A percentile compares a stretch with the other conserved stretches of the same genome.
Evolutionary conservation across 2,797 vertebrate species (phyloP).

Genomic region (Sebastolobus alascanus): DNA sequence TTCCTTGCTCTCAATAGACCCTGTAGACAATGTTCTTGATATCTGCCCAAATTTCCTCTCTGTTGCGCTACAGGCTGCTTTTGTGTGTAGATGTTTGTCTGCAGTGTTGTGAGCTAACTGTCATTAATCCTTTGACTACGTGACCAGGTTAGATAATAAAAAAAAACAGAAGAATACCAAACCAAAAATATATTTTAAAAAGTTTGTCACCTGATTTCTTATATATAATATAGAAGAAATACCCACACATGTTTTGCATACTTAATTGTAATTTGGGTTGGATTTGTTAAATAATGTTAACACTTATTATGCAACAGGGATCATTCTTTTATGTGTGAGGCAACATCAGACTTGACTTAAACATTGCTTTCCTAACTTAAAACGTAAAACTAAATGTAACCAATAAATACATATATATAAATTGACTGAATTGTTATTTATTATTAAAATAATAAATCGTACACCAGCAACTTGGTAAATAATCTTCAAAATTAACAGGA

Average conservation of each 20-base stretch:
- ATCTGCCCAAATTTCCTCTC: slow-evolving; percentile 68
- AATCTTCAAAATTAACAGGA: no score
- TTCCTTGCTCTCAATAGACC: slow-evolving; percentile 73
- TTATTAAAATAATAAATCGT: no score
- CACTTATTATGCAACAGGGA: background rate
- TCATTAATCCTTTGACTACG: slow-evolving; percentile 27
- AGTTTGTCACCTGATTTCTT: background rate
- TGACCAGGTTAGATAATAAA: slow-evolving; percentile 7
- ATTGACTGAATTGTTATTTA: no score
- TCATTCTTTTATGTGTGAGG: no score
- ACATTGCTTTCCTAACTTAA: no score
- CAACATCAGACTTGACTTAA: no score
- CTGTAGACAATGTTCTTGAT: slow-evolving; percentile 76
- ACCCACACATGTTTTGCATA: background rate
- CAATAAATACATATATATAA: no score
- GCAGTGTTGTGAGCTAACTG: slow-evolving; percentile 40
- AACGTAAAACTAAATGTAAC: no score
- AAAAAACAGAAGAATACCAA: background rate
- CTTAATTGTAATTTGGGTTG: background rate
- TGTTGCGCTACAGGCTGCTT: slow-evolving; percentile 42
- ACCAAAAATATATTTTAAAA: background rate
- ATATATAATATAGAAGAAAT: background rate
- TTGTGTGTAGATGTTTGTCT: slow-evolving; percentile 34
- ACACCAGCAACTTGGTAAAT: no score
- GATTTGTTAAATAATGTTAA: background rate